phyloP scores from a whole-genome alignment of 2,888 invertebrate species.

The Drosophila austrosaltans region DNA sequence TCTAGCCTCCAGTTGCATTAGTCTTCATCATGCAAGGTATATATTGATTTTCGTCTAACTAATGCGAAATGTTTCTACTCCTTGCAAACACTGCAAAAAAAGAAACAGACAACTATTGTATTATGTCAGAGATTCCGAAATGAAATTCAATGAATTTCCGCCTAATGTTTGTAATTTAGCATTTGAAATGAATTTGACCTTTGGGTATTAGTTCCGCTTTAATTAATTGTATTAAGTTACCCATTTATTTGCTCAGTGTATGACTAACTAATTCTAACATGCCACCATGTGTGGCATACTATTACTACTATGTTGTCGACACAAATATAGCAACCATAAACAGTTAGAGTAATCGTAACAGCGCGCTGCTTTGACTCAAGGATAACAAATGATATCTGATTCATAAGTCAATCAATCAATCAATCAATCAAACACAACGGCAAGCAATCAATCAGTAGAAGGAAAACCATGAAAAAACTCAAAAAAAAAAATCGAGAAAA shows the following conservation, averaged over 20 bases:
- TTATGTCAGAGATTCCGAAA: neutral
- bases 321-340: constrained; percentile 72
- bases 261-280: constrained; percentile 41
- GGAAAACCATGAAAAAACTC: neutral
- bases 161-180: neutral
- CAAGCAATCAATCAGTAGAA: neutral
- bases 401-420: constrained; percentile 42
- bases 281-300: constrained; percentile 31
- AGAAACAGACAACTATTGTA: neutral
- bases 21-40: constrained; percentile 24
- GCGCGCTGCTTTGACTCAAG: neutral
- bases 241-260: constrained; percentile 1
- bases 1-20: constrained; percentile 11
- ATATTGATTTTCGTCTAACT: constrained; percentile 69
- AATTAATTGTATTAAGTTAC: neutral
- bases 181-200: neutral
- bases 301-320: constrained; percentile 42
- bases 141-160: constrained; percentile 8
- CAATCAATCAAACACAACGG: constrained; percentile 34
- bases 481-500: neutral
- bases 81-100: constrained; percentile 18
- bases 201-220: neutral
- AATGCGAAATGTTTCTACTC: constrained; percentile 6
- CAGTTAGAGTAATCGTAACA: constrained; percentile 70
- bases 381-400: constrained; percentile 22